A percentile compares a stretch with the other conserved stretches of the same genome.
Conservation (phyloP, 2,113 vertebrate species). For the Plotosus lineatus region DNA sequence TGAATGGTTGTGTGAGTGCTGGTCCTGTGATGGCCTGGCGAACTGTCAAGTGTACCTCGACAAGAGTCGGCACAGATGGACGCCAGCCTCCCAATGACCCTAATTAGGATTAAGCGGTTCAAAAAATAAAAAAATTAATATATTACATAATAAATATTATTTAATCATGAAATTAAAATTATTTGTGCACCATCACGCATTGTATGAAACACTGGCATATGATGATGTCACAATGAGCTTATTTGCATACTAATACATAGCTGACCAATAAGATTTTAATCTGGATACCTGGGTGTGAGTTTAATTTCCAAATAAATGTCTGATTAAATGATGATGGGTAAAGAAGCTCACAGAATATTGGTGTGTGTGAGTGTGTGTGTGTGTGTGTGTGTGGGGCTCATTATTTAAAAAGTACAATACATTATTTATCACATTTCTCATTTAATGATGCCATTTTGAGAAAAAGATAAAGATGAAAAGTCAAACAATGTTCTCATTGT, state of each 20-base stretch:
- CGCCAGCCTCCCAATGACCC: no score
- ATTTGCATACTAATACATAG: not conserved
- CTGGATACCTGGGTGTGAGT: not conserved
- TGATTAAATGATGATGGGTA: not conserved
- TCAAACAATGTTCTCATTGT: not conserved
- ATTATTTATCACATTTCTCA: not conserved
- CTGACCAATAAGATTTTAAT: not conserved
- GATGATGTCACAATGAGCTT: not conserved
- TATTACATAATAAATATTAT: no score
- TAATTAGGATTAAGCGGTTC: no score
- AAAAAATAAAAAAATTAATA: no score
- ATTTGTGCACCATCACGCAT: accelerated
- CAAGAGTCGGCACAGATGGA: no score
- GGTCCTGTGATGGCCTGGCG: no score
- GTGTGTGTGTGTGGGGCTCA: not conserved
- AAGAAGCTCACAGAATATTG: not conserved
- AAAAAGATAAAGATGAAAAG: not conserved
- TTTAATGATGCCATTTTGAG: not conserved
- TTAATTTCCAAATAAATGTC: not conserved
- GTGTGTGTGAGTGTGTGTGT: not conserved
- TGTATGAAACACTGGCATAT: not conserved
- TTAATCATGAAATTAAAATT: not conserved
- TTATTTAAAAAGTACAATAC: no score
- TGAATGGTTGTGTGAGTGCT: no score
- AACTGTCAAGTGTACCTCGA: no score